Evolutionary conservation across 2,888 invertebrate genomes (phyloP).

Genomic region (Formica aserva): DNA sequence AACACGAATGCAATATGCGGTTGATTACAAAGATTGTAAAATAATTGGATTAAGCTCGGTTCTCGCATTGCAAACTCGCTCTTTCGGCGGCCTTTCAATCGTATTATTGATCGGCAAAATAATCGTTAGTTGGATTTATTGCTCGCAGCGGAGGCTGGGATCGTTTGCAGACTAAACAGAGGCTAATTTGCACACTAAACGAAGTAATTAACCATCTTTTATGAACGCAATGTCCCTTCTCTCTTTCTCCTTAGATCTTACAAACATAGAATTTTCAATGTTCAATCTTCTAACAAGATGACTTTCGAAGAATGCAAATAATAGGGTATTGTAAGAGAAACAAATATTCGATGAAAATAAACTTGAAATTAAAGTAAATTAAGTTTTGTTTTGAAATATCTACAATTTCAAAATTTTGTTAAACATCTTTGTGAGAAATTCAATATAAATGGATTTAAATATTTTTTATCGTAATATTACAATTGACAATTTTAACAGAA

Average conservation of each 20-base stretch:
- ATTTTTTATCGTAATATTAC: not conserved
- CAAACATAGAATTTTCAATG: not conserved
- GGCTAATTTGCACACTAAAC: conserved; percentile 46
- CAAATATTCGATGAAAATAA: not conserved
- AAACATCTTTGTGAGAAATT: not conserved
- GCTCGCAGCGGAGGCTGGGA: not conserved
- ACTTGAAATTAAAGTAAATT: not conserved
- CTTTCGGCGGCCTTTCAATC: conserved; percentile 18
- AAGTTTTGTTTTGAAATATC: too few species aligned
- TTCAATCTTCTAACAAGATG: not conserved
- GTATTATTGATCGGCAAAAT: conserved; percentile 51
- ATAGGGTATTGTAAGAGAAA: not conserved
- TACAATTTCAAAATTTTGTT: not conserved
- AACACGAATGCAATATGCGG: not conserved
- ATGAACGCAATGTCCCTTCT: not conserved
- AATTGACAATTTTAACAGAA: not conserved
- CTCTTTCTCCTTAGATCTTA: not conserved
- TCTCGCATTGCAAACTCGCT: not conserved
- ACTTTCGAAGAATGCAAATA: not conserved
- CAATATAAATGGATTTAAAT: not conserved
- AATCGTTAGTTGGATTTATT: conserved; percentile 45
- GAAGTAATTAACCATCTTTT: conserved; percentile 34
- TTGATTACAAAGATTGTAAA: conserved; percentile 29
- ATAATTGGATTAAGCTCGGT: conserved; percentile 4
- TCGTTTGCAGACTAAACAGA: conserved; percentile 14